phyloP scores from a whole-genome alignment of 2,797 vertebrate genomes.

The Neomorphus geoffroyi region DNA sequence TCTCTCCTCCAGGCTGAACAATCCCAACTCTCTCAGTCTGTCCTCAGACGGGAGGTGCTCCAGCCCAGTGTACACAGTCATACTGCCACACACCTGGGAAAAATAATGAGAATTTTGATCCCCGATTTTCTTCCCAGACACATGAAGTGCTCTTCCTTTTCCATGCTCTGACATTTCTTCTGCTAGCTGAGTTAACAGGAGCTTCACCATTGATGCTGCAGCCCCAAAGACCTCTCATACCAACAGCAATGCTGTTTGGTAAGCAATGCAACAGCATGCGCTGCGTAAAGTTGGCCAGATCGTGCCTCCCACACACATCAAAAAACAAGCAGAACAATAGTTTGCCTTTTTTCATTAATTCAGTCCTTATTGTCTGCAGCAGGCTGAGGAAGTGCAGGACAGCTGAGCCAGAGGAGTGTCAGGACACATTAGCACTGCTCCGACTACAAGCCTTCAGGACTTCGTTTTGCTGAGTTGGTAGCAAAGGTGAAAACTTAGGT shows the following conservation, averaged over 20 bases:
- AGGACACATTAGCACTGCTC: neutral
- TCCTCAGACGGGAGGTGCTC: no score
- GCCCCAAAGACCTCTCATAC: neutral
- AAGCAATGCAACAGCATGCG: accelerated
- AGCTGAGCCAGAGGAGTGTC: neutral
- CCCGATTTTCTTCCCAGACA: accelerated
- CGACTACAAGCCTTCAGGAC: neutral
- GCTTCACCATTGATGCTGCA: neutral
- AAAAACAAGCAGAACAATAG: neutral
- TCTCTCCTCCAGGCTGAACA: no score
- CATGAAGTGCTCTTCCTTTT: accelerated
- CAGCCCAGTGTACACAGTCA: no score
- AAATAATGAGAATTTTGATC: neutral
- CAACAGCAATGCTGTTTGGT: accelerated
- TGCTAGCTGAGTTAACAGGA: neutral
- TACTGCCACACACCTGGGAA: neutral
- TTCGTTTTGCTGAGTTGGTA: neutral
- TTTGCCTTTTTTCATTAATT: neutral
- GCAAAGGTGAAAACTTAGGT: neutral
- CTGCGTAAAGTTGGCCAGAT: neutral
- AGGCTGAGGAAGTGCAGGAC: neutral
- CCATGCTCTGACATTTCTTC: neutral
- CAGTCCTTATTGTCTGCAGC: neutral
- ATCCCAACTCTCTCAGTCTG: no score
- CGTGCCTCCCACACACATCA: neutral